phyloP scores from a whole-genome alignment of 2,113 vertebrate species.

The Puntigrus tetrazona region DNA sequence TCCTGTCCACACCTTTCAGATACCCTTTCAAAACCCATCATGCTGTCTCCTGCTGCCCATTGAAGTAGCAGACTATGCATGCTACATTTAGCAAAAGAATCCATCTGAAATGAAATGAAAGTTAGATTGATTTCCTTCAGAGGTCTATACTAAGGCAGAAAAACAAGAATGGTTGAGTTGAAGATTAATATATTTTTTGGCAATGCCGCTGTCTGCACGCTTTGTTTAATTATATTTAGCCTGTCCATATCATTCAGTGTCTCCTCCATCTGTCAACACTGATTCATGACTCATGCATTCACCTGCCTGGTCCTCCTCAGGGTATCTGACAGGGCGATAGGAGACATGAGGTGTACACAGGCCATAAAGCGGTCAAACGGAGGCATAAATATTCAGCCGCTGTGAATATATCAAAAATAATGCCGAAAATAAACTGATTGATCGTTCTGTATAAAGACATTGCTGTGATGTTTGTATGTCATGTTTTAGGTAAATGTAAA shows the following conservation, averaged over 20 bases:
- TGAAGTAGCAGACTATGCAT: neutral
- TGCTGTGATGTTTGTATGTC: neutral
- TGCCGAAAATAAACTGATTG: conserved; percentile 25
- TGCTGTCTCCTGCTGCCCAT: neutral
- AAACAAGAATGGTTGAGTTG: neutral
- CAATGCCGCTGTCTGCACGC: conserved; percentile 1
- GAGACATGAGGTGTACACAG: neutral
- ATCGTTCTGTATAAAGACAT: neutral
- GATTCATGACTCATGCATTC: conserved; percentile 39
- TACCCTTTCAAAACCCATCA: neutral
- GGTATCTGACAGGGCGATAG: conserved; percentile 27
- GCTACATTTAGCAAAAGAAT: conserved; percentile 3
- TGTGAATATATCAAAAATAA: conserved; percentile 11
- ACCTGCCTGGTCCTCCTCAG: conserved; percentile 19
- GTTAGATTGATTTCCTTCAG: conserved; percentile 49
- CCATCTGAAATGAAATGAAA: conserved; percentile 49
- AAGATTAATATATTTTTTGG: conserved; percentile 32
- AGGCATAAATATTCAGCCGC: conserved; percentile 28
- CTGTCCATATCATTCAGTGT: conserved; percentile 40
- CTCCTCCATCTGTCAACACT: conserved; percentile 42
- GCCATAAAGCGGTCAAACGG: conserved; percentile 19
- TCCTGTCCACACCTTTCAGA: conserved; percentile 21
- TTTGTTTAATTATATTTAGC: conserved; percentile 41
- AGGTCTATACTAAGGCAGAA: conserved; percentile 26
- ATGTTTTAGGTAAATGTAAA: neutral